Evolutionary conservation across 92 coral and sea anemone species (phyloP).

Genomic region (Micromussa lordhowensis): DNA sequence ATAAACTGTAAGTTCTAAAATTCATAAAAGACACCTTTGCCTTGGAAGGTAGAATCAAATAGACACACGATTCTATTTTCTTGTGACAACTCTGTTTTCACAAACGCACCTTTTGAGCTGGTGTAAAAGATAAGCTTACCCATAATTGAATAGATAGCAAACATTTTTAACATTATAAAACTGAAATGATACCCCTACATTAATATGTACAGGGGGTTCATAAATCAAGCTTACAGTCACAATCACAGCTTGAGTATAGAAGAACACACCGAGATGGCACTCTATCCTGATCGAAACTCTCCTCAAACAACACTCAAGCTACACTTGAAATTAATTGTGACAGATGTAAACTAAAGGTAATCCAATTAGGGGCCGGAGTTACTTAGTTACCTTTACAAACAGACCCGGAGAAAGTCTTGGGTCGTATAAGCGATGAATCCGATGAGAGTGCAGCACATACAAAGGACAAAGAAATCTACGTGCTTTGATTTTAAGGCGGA

Average conservation of each 20-base stretch:
- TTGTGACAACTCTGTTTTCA: neutral
- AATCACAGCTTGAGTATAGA: slow-evolving; percentile 3
- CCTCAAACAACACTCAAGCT: neutral
- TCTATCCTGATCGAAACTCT: neutral
- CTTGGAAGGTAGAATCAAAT: neutral
- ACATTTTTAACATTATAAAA: slow-evolving; percentile 25
- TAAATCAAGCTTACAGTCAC: neutral
- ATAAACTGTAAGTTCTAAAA: neutral
- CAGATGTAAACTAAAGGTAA: slow-evolving; percentile 1
- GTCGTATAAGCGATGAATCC: neutral
- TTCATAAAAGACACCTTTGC: neutral
- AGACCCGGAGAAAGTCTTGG: neutral
- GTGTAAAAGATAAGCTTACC: slow-evolving; percentile 6
- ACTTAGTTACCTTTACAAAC: neutral
- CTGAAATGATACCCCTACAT: neutral
- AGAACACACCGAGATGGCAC: neutral
- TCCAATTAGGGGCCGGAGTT: neutral
- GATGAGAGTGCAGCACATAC: neutral
- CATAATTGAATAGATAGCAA: slow-evolving; percentile 17
- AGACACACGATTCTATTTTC: neutral
- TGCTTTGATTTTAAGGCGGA: neutral
- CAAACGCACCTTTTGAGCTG: neutral
- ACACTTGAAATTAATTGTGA: slow-evolving; percentile 24
- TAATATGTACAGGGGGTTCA: neutral
- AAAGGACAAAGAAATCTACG: neutral